Conservation (phyloP, 2,113 vertebrate species). For the Oplegnathus fasciatus region DNA sequence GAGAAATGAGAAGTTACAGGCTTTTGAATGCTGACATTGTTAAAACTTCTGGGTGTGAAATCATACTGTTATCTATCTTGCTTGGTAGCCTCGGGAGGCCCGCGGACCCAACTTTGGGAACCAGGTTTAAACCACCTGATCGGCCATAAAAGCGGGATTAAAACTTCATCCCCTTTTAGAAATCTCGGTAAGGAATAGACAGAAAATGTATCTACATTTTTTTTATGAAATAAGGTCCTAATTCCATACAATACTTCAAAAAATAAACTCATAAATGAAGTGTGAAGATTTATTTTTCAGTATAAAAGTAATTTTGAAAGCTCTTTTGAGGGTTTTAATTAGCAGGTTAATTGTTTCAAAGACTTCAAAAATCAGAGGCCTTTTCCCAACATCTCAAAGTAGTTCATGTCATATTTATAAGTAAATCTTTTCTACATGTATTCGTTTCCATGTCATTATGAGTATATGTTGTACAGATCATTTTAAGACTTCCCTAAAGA, state of each 20-base stretch:
- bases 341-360: not conserved
- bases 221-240: not conserved
- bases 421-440: not conserved
- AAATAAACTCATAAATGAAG: not conserved
- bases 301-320: not conserved
- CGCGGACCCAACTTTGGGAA: not conserved
- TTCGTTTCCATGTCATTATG: not conserved
- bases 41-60: not conserved
- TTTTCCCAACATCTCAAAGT: not conserved
- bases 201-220: not conserved
- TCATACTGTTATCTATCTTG: not conserved
- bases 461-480: not conserved
- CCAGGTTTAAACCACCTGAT: constrained; percentile 4
- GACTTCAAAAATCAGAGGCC: not conserved
- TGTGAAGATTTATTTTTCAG: not conserved
- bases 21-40: not conserved
- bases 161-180: not conserved
- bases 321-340: not conserved
- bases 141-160: not conserved
- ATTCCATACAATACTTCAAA: not conserved
- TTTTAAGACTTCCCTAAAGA: not conserved
- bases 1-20: not conserved
- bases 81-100: not conserved
- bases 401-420: not conserved
- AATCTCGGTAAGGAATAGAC: not conserved